Conservation (phyloP, 1,140 invertebrate genomes). For the Heliconius eleuchia region DNA sequence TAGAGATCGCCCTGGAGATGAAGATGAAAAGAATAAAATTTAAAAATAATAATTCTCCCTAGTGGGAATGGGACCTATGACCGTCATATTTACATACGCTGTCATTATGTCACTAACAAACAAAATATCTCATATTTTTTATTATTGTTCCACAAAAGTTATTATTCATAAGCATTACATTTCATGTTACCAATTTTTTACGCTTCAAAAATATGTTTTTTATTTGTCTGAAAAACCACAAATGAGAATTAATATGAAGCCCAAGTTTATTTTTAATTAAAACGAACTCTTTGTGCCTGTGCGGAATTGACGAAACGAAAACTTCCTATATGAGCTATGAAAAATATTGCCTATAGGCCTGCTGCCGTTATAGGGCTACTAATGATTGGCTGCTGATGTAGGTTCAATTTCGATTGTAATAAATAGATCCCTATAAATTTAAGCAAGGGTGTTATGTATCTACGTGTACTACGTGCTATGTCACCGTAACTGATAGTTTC, state of each 20-base stretch:
- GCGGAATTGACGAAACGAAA: conserved; percentile 5
- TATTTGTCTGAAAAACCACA: conserved; percentile 17
- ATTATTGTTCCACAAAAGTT: neutral
- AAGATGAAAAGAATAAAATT: too few species aligned
- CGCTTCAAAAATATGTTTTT: conserved; percentile 10
- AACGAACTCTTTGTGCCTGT: conserved; percentile 2
- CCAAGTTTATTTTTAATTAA: conserved; percentile 20
- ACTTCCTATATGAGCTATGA: neutral
- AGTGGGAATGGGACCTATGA: too few species aligned
- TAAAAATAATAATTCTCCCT: too few species aligned
- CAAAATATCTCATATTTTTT: too few species aligned
- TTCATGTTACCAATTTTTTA: conserved; percentile 4
- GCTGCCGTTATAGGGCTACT: neutral
- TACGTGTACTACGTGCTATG: too few species aligned
- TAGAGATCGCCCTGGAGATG: too few species aligned
- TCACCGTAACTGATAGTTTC: too few species aligned
- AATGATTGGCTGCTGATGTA: neutral
- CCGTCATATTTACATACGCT: too few species aligned
- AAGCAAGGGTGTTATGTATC: too few species aligned
- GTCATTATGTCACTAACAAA: too few species aligned
- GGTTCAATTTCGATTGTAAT: neutral
- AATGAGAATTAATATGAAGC: conserved; percentile 11
- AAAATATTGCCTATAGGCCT: neutral
- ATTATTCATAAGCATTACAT: conserved; percentile 6
- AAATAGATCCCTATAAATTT: neutral